Conservation (phyloP, 1,140 invertebrate species). For the Ceratosolen fusciceps region DNA sequence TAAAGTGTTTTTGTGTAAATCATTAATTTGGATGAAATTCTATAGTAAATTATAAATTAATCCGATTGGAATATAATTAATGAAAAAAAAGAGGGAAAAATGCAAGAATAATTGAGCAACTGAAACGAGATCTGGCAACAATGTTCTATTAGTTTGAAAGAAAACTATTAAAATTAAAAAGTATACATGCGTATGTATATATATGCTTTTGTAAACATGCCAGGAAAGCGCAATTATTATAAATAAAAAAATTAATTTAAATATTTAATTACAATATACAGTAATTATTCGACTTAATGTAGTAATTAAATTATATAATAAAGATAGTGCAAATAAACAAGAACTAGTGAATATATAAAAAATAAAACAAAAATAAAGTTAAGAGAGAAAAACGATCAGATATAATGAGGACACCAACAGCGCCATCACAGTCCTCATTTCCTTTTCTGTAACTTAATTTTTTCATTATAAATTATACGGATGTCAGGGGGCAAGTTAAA, state of each 20-base stretch:
- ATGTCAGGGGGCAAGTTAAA: neutral
- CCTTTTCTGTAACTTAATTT: neutral
- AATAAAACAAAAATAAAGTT: neutral
- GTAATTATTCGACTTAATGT: too few relatives aligned
- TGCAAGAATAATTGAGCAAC: too few relatives aligned
- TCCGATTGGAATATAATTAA: too few relatives aligned
- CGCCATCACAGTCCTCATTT: slow-evolving; percentile 10
- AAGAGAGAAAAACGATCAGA: neutral
- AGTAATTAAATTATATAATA: neutral
- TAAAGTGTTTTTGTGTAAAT: too few relatives aligned
- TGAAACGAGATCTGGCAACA: slow-evolving; percentile 33
- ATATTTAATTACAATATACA: too few relatives aligned
- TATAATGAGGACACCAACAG: neutral
- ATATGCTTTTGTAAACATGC: neutral
- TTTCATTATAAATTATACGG: neutral
- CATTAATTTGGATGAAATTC: too few relatives aligned
- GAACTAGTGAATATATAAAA: neutral
- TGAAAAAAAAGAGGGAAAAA: too few relatives aligned
- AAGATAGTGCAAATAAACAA: neutral
- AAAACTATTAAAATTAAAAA: neutral
- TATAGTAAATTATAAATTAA: too few relatives aligned
- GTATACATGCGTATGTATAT: neutral
- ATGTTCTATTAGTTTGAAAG: neutral
- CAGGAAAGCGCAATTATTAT: too few relatives aligned
- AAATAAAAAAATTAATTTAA: too few relatives aligned